These are phyloP conservation scores for Drosophila pandora DNA, from an alignment of 1,140 invertebrate genomes.

Conservation along the genomic window DNA sequence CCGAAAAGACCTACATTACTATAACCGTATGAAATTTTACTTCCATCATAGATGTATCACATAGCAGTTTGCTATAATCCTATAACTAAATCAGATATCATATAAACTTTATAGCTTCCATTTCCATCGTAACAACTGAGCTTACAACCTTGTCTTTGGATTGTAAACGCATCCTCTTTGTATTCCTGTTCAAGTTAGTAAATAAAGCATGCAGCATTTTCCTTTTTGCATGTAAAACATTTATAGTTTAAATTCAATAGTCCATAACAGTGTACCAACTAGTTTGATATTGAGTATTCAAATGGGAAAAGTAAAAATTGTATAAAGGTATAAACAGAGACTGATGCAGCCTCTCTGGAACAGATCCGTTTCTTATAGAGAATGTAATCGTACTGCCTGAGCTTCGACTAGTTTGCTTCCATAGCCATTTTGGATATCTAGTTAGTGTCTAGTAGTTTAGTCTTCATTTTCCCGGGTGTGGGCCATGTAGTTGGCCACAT, in stretches of 20 bases:
- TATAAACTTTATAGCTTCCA: slow-evolving; percentile 8
- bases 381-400: slow-evolving; percentile 18
- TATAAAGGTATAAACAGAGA: background rate
- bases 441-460: slow-evolving; percentile 2
- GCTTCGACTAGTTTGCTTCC: slow-evolving; percentile 26
- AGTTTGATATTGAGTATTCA: slow-evolving; percentile 27
- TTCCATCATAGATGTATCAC: slow-evolving; percentile 18
- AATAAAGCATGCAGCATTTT: slow-evolving; percentile 17
- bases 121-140: slow-evolving; percentile 3
- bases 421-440: slow-evolving; percentile 5
- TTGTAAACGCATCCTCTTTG: background rate
- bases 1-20: background rate
- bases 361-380: slow-evolving; percentile 15
- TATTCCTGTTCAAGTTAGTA: slow-evolving; percentile 6
- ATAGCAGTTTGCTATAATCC: slow-evolving; percentile 18
- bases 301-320: background rate
- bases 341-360: slow-evolving; percentile 40
- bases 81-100: slow-evolving; percentile 7
- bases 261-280: slow-evolving; percentile 22
- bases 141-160: slow-evolving; percentile 12
- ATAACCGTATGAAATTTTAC: background rate
- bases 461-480: background rate
- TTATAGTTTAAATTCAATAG: slow-evolving; percentile 3
- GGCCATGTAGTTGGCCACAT: slow-evolving; percentile 44
- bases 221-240: slow-evolving; percentile 16